Conservation (phyloP, 2,113 vertebrate genomes). For the Ptychochromis oligacanthus region DNA sequence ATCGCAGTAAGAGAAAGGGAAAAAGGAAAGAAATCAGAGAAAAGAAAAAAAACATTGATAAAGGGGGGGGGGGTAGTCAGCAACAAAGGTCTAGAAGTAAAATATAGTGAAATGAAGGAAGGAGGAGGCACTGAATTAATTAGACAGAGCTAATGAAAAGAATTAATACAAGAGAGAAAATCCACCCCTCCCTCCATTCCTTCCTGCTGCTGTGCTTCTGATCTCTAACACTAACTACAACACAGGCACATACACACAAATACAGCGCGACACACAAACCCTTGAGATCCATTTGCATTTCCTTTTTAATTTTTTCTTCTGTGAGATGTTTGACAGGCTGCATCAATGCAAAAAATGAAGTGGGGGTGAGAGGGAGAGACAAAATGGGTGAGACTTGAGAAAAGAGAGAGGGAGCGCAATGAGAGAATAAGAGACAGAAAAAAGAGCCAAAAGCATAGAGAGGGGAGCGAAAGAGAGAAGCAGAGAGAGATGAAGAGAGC, state of each 20-base stretch:
- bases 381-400: constrained; percentile 61
- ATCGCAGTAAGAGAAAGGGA: background rate
- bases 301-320: constrained; percentile 33
- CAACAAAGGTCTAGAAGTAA: constrained; percentile 18
- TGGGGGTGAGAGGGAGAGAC: constrained; percentile 42
- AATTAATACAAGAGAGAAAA: constrained; percentile 69
- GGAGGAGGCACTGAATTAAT: constrained; percentile 73
- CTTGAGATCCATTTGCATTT: constrained; percentile 67
- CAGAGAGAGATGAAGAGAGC: constrained; percentile 71
- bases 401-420: constrained; percentile 27
- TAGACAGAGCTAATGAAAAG: constrained; percentile 76
- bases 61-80: constrained; percentile 4
- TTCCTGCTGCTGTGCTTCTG: constrained; percentile 58
- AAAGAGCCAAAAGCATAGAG: constrained; percentile 20
- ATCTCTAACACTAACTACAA: constrained; percentile 58
- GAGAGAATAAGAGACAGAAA: constrained; percentile 39
- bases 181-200: constrained; percentile 46
- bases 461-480: constrained; percentile 14
- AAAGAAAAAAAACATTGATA: too few relatives aligned
- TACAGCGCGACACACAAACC: constrained; percentile 12
- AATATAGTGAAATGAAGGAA: constrained; percentile 51
- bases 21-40: background rate
- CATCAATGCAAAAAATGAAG: constrained; percentile 61
- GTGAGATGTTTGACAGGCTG: constrained; percentile 62
- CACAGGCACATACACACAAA: constrained; percentile 29